Evolutionary conservation across 2,888 invertebrate species (phyloP), one percentile per base, ranked within the genome.

Genomic region (Nudaria mundana): DNA sequence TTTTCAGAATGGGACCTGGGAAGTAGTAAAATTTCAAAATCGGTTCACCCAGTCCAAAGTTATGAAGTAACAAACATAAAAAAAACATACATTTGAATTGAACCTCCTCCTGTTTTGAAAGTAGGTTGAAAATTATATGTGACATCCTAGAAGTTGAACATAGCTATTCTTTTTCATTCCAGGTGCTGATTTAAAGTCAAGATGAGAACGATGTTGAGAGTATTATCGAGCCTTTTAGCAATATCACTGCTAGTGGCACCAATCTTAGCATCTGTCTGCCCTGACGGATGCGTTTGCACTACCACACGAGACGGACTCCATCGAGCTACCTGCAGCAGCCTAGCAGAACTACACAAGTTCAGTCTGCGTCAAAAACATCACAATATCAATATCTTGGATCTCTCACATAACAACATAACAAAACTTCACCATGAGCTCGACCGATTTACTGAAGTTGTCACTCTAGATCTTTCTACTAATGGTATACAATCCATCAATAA

Each of bases 311-410:
- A 94, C 69, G 87, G 91, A 32, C 92, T 93, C 52, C 92, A 94
- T 22, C 89, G 94, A 45, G 89, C 91, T 18, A 90, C 91, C 46
- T 92, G 92, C 69, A 90, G 91, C 40, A 85, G 91, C 37, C 94
- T 96, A 63, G 93, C 93, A 50, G 94, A 95, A 30, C 92, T 95
- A 6, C 93, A 95, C 79, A 96, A 91, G 63, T 89, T 81, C 56
- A 85, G 81, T 25, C 74, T 85, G 30, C 78, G 77, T 24, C 81
- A 84, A 55, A 89, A 84, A 63, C 89, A 89, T 70, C 86, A 89
- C 66, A 89, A 89, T 43, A 86, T 89, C 42, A 89, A 90, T 49
- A 87, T 89, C 48, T 59, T 94, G 37, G 93, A 93, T 72, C 81
- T 94, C 39, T 93, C 93, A 11, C 86, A 90, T 59, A 90, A 92